Base-by-base conservation (phyloP, 2,888 invertebrate genomes). In the Aplocera efformata region DNA sequence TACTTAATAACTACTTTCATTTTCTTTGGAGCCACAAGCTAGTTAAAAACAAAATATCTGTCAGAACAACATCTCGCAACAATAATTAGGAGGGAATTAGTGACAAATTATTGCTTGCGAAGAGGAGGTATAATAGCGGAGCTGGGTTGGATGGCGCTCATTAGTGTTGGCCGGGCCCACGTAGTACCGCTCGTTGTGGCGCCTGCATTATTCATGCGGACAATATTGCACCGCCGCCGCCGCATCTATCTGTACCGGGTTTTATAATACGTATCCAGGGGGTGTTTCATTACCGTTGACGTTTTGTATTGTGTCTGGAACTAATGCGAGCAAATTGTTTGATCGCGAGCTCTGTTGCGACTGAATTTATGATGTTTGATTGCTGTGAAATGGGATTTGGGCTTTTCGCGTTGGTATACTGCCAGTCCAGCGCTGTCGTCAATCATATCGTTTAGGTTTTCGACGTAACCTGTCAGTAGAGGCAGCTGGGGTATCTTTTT, bases 191-290 rank as follows among this genome's bases (percentile, higher is more conserved):
- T 72, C 70, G 72, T 71, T 71, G 72, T 66, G 65, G 67, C 56
- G 64, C 73, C 64, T 85, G 84, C 84, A 86, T 86, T 84, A 86
- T 85, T 85, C 84, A 85, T 85, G 80, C 72, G 75, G 73, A 80
- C 82, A 79, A 80, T 84, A 83, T 84, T 86, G 81, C 81, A 76
- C 64, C 66, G 63, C 67, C 13, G 13, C 13, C 13, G 13, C 13
- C 72, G 65, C 67, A 66, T 68, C 69, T 68, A 67, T 64, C 64
- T 60, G 59, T 69, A 68, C 62, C 46, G 22, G 56, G 58, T 63
- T 61, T 67, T 65, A 64, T 66, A 66, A 64, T 58, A 60, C 48
- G 55, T 57, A 53, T 56, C 54, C 49, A 47, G 53, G 56, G 56
- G 56, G 59, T 66, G 67, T 67, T 68, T 68, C 60, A 66, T 67